A percentile compares a stretch with the other conserved stretches of the same genome.
These are phyloP conservation scores for Calliopum simillimum DNA, from an alignment of 2,888 invertebrate species.

Conservation along the genomic window DNA sequence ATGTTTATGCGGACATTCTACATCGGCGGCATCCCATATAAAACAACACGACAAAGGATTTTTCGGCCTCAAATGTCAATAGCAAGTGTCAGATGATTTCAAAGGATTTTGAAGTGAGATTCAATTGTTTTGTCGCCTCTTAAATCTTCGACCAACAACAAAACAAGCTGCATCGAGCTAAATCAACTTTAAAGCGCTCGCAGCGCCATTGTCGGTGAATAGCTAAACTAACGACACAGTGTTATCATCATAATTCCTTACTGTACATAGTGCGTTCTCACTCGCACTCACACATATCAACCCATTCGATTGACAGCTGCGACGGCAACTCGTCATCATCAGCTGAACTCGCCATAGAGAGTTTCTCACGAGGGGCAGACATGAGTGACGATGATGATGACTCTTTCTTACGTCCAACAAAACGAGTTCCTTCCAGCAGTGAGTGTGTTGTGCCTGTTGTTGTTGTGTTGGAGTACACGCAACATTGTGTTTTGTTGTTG, in stretches of 20 bases:
- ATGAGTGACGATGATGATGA: neutral
- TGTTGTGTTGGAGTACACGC: constrained; percentile 40
- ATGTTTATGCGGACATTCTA: no score
- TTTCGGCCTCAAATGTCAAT: neutral
- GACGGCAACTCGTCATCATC: constrained; percentile 44
- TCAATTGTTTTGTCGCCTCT: constrained; percentile 26
- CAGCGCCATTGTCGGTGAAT: constrained; percentile 50
- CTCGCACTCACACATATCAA: constrained; percentile 10
- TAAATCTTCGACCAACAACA: constrained; percentile 11
- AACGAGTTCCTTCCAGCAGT: no score
- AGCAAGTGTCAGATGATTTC: constrained; percentile 4
- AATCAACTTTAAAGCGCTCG: constrained; percentile 41
- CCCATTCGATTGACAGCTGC: constrained; percentile 36
- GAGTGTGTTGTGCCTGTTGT: neutral
- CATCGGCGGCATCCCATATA: neutral
- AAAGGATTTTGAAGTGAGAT: no score
- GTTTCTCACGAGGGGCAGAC: neutral
- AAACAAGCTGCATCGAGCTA: constrained; percentile 4
- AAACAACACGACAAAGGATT: neutral
- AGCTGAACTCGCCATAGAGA: constrained; percentile 19
- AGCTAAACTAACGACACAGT: constrained; percentile 46
- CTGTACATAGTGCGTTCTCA: neutral
- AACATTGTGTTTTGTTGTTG: constrained; percentile 41
- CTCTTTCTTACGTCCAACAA: constrained; percentile 1
- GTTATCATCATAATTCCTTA: constrained; percentile 22